Conservation (phyloP, 1,140 invertebrate species). For the Calliopsis andreniformis region DNA sequence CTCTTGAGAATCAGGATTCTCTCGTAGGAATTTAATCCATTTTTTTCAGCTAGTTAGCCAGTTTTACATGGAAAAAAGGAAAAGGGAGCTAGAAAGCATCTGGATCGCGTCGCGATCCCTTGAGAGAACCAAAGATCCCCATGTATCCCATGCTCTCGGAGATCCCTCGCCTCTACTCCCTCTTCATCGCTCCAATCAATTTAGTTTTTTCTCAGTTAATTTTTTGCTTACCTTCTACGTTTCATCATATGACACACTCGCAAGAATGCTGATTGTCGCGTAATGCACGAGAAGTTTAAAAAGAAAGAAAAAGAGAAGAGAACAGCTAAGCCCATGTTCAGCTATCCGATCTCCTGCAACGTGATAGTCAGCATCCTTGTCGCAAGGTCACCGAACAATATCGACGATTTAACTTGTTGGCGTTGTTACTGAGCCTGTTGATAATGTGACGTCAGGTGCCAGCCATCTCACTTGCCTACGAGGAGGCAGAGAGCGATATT, state of each 20-base stretch:
- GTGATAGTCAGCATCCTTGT: slow-evolving; percentile 49
- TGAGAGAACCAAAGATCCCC: not conserved
- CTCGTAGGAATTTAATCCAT: not conserved
- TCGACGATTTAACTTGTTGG: slow-evolving; percentile 68
- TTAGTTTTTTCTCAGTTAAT: slow-evolving; percentile 61
- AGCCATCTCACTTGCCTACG: slow-evolving; percentile 99
- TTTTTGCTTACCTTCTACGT: slow-evolving; percentile 52
- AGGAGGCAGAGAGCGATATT: slow-evolving; percentile 99
- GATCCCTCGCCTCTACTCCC: not conserved
- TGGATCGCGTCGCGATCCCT: not conserved
- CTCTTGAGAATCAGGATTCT: not conserved
- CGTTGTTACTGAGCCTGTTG: slow-evolving; percentile 78
- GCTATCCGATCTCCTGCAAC: no score
- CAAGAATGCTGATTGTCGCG: slow-evolving; percentile 51
- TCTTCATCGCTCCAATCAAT: slow-evolving; percentile 35
- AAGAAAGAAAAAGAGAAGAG: no score
- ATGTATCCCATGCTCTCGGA: not conserved
- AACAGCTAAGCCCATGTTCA: no score
- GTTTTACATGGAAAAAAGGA: not conserved
- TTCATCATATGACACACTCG: slow-evolving; percentile 47
- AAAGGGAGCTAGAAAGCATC: no score
- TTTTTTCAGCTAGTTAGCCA: not conserved
- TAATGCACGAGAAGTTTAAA: no score
- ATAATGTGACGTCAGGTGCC: slow-evolving; percentile 90
- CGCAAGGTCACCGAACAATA: slow-evolving; percentile 47